Base-by-base conservation (phyloP, 1,140 invertebrate species). In the Scylla paramamosain region DNA sequence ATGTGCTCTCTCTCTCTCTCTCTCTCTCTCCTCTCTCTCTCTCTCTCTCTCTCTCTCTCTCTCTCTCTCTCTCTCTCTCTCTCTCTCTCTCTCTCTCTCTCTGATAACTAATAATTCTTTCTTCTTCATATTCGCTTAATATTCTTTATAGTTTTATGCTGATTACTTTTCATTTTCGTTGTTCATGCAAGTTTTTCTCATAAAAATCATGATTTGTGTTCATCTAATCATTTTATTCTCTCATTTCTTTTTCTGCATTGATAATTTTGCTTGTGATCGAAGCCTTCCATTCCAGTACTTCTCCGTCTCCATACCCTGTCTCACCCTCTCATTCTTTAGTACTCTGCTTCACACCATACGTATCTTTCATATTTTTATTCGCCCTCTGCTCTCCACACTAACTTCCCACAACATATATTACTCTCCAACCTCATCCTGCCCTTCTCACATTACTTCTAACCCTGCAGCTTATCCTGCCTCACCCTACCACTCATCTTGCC, bases 11-110 rank as follows among this genome's bases (percentile, higher is more conserved):
- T 45, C 32, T 90, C 32, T 90, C 32, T 90, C 32, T 90, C 32
- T 89, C 87, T 89, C 87, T 89, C 87, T 89, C n/a, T n/a, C n/a
- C n/a, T n/a, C 87, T 89, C 87, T 89, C 87, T 89, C 87, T 89
- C 87, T 89, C 87, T 89, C 87, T 89, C 87, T 89, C 87, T 89
- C 87, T 89, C 87, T 89, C 87, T 89, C 87, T 89, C 87, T 89
- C 87, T 89, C 87, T 89, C 87, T 89, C 87, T 89, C 87, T 89
- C 87, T 89, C 87, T 89, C 31, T 89, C 31, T 32, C 31, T 89
- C 87, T 45, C 28, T 32, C 39, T 28, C 29, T 45, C n/a, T 90
- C 88, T 46, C 88, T 77, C 67, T 77, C 67, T 77, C 67, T 77
- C 67, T 77, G 12, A 14, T 59, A 59, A 59, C 16, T 59, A 12